Percentiles rank a stretch among this genome's conserved stretches.
Evolutionary conservation across 1,140 invertebrate species (phyloP).

Genomic region (Bombus turneri): DNA sequence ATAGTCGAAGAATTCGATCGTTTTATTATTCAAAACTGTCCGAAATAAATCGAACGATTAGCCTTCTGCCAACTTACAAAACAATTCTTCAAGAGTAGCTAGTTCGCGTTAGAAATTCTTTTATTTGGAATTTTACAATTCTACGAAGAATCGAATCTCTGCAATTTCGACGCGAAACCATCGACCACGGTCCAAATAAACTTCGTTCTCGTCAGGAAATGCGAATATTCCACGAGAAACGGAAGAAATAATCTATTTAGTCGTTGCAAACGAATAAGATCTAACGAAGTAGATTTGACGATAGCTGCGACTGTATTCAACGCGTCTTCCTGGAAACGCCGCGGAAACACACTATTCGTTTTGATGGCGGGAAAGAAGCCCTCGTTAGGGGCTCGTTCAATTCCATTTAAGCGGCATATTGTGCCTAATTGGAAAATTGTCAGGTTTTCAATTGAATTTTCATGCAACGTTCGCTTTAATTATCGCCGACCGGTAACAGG

Average conservation of each 20-base stretch:
- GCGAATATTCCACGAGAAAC: not conserved
- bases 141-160: no score
- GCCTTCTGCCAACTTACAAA: no score
- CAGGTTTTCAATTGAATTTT: conserved; percentile 52
- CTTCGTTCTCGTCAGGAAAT: no score
- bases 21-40: not conserved
- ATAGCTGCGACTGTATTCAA: not conserved
- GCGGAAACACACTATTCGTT: conserved; percentile 38
- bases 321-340: conserved; percentile 49
- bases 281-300: no score
- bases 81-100: no score
- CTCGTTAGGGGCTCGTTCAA: conserved; percentile 45
- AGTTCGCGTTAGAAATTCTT: no score
- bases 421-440: conserved; percentile 53
- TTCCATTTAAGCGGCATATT: conserved; percentile 45
- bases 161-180: no score
- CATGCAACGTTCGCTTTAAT: conserved; percentile 41
- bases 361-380: conserved; percentile 34
- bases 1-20: not conserved
- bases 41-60: not conserved
- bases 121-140: no score
- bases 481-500: not conserved
- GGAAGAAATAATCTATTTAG: not conserved
- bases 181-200: no score
- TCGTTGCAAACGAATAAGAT: not conserved